phyloP scores from a whole-genome alignment of 2,113 vertebrate genomes.

The Rhegmatorhina hoffmannsi region DNA sequence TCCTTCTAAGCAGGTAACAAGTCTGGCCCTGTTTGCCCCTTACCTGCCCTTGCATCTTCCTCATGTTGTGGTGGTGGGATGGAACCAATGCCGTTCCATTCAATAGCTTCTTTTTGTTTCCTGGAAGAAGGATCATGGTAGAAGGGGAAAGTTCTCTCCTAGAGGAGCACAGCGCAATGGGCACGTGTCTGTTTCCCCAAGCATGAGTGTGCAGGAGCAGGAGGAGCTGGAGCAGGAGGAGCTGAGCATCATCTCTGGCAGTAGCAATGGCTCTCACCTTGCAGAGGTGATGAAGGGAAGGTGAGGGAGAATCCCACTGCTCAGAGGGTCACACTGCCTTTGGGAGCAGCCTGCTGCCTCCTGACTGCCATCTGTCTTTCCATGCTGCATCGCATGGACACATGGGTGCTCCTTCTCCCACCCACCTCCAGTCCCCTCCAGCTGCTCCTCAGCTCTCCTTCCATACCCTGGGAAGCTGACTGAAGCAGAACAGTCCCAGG shows the following conservation, averaged over 20 bases:
- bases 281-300: background rate
- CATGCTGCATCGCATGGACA: fast-evolving
- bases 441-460: background rate
- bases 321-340: background rate
- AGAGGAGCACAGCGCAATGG: background rate
- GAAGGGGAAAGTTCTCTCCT: background rate
- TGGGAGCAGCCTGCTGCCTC: background rate
- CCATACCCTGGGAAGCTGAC: background rate
- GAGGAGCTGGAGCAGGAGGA: background rate
- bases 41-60: background rate
- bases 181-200: fast-evolving
- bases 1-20: background rate
- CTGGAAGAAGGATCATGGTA: background rate
- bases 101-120: background rate
- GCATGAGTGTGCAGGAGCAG: background rate
- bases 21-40: background rate
- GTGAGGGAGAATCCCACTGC: background rate
- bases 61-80: fast-evolving
- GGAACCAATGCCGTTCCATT: background rate
- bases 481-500: background rate
- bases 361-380: fast-evolving
- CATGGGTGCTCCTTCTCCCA: background rate
- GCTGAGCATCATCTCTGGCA: background rate
- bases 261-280: background rate
- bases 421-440: background rate